Base-by-base conservation (phyloP, 2,888 invertebrate species). In the Epinotia brunnichana region DNA sequence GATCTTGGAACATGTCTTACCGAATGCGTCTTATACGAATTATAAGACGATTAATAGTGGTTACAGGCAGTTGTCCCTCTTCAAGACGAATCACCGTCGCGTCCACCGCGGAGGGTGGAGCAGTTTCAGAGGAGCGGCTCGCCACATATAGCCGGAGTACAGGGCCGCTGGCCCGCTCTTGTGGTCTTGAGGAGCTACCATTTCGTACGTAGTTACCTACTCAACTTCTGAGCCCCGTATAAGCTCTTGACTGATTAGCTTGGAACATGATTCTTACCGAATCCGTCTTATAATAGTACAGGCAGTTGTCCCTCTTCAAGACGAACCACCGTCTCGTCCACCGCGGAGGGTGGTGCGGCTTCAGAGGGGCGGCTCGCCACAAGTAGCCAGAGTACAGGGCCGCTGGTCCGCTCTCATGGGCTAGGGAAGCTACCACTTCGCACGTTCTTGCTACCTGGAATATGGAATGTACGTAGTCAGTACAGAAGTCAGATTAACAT, bases 271-370 rank as follows among this genome's bases (percentile, higher is more conserved):
- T n/a, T 39, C 95, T 94, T 89, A 98, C 98, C 88, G 96, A 94
- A 89, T 98, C 97, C 82, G 96, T 97, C 94, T 98, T 98, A 92
- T 98, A 99, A 91, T 97, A 98, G 90, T 98, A 99, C 76, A 99
- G 94, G 91, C 98, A 98, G 92, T 98, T 97, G 91, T 99, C 98
- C 69, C 96, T 95, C 81, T 98, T 96, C 70, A 99, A 93, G 76
- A 97, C 96, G 89, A 98, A 98, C 97, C 97, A 99, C 77, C 99
- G 94, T 70, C 97, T 94, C 67, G 97, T 96, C 98, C 98, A 99
- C 75, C 96, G 95, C 0, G 91, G 86, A 1, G 94, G 94, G 51
- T 90, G 90, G 57, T 90, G 91, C 0, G 90, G 87, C 29, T 84
- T 85, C n/a, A 86, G 70, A 0, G 90, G 87, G 11, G 95, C 95